Evolutionary conservation across 2,888 invertebrate genomes (phyloP).

Genomic region (Caenorhabditis panamensis): DNA sequence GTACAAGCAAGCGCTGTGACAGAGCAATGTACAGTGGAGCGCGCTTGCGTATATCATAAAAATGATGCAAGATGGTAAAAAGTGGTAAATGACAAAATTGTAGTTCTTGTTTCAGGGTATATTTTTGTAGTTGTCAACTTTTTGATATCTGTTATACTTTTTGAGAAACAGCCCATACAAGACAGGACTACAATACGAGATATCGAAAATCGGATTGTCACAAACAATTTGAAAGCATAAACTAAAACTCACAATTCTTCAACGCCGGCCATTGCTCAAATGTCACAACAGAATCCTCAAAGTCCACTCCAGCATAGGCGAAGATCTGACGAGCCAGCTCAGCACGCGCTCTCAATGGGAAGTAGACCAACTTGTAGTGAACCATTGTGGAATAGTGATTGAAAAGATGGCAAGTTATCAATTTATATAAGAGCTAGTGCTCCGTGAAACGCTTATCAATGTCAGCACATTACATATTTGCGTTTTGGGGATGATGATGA

Average conservation of each 20-base stretch:
- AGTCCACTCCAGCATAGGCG: conserved; percentile 62
- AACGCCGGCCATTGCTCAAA: conserved; percentile 61
- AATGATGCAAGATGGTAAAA: neutral
- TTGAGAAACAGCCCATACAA: too few relatives aligned
- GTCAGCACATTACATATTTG: neutral
- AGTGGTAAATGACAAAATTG: neutral
- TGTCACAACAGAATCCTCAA: conserved; percentile 54
- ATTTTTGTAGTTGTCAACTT: neutral
- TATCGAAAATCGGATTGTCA: too few relatives aligned
- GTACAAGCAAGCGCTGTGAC: too few relatives aligned
- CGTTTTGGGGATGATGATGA: neutral
- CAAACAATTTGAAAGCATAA: neutral
- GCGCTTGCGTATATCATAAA: too few relatives aligned
- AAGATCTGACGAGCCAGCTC: conserved; percentile 61
- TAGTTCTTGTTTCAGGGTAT: too few relatives aligned
- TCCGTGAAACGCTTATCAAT: neutral
- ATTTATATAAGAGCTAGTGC: neutral
- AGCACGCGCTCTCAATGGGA: conserved; percentile 50
- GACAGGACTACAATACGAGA: too few relatives aligned
- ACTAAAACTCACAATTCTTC: conserved; percentile 54
- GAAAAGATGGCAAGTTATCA: neutral
- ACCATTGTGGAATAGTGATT: conserved; percentile 40
- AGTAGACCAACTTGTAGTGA: conserved; percentile 60
- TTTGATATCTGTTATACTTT: neutral
- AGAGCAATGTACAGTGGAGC: too few relatives aligned